Evolutionary conservation across 2,113 vertebrate genomes (phyloP).

Genomic region (Sylvia atricapilla): DNA sequence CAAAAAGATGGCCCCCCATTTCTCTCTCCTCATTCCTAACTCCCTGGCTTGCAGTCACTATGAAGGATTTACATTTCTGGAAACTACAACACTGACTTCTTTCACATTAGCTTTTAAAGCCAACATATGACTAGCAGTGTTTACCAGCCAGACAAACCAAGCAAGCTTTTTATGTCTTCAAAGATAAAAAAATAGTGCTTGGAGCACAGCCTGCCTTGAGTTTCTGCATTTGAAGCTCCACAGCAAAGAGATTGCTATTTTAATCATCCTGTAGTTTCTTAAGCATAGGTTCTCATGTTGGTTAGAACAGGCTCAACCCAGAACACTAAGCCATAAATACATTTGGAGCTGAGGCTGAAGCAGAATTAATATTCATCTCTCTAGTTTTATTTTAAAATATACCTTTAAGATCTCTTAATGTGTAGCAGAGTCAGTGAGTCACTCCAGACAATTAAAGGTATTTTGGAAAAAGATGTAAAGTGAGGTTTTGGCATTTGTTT

Average conservation of each 20-base stretch:
- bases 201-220: background rate
- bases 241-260: slow-evolving; percentile 44
- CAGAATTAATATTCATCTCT: background rate
- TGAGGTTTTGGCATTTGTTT: background rate
- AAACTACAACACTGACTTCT: background rate
- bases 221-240: background rate
- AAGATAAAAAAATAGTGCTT: slow-evolving; percentile 35
- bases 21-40: background rate
- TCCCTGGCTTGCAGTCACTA: background rate
- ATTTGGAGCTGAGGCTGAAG: background rate
- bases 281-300: slow-evolving; percentile 58
- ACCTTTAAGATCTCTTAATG: background rate
- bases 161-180: background rate
- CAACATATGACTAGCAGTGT: background rate
- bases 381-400: slow-evolving; percentile 36
- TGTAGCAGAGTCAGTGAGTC: background rate
- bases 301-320: slow-evolving; percentile 42
- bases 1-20: background rate
- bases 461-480: slow-evolving; percentile 42
- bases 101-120: background rate
- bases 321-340: slow-evolving; percentile 54
- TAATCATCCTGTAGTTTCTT: slow-evolving; percentile 11
- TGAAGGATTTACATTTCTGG: background rate
- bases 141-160: slow-evolving; percentile 16
- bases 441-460: slow-evolving; percentile 29